Percentiles rank a stretch among this genome's conserved stretches.
Evolutionary conservation across 1,140 invertebrate species (phyloP).

Genomic region (Hypothenemus hampei): DNA sequence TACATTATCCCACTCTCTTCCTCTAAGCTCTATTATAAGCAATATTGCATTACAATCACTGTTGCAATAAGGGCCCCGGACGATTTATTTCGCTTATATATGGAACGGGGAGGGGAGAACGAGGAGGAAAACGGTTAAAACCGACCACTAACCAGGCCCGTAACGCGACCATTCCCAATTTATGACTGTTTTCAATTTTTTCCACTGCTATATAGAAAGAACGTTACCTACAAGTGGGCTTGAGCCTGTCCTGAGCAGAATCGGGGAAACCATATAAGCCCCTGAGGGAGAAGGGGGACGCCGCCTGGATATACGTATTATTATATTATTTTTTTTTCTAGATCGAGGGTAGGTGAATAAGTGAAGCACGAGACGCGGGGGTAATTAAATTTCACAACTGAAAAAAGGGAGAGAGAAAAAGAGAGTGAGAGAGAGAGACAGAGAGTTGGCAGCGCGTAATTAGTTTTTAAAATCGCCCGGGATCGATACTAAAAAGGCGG

Average conservation of each 20-base stretch:
- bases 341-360: too few relatives aligned
- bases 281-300: background rate
- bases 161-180: too few relatives aligned
- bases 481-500: conserved; percentile 21
- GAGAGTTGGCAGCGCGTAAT: conserved; percentile 34
- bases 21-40: conserved; percentile 35
- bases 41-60: conserved; percentile 39
- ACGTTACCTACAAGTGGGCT: too few relatives aligned
- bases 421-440: conserved; percentile 22
- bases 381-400: conserved; percentile 3
- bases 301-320: background rate
- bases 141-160: conserved; percentile 3
- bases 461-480: conserved; percentile 37
- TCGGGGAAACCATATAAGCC: background rate
- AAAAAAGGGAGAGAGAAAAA: background rate
- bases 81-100: conserved; percentile 36
- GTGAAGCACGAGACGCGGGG: too few relatives aligned
- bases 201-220: too few relatives aligned
- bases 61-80: conserved; percentile 33
- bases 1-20: conserved; percentile 28
- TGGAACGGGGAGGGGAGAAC: conserved; percentile 20
- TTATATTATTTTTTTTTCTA: conserved; percentile 1
- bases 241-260: too few relatives aligned
- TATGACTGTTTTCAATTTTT: too few relatives aligned
- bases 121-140: conserved; percentile 32